Percentiles rank a stretch among this genome's conserved stretches.
Evolutionary conservation across 2,113 vertebrate species (phyloP).

Genomic region (Alligator sinensis): DNA sequence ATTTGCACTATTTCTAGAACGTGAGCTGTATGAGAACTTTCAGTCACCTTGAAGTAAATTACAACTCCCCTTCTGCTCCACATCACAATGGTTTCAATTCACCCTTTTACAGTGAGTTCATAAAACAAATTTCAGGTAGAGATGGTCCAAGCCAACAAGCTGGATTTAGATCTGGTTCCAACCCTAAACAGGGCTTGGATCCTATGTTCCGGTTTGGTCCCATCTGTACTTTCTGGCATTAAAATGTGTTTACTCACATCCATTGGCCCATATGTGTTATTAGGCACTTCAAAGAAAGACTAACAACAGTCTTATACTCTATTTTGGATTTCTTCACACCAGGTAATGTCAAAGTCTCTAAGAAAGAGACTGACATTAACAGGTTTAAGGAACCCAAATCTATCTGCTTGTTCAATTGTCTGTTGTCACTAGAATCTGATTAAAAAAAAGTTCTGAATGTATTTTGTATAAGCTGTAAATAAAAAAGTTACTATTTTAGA

Average conservation of each 20-base stretch:
- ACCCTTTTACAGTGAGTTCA: conserved; percentile 64
- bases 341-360: conserved; percentile 44
- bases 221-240: conserved; percentile 72
- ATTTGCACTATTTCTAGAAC: conserved; percentile 75
- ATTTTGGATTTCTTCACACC: conserved; percentile 58
- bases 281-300: conserved; percentile 85
- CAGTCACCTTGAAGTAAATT: conserved; percentile 60
- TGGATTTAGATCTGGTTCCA: conserved; percentile 57
- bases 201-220: conserved; percentile 58
- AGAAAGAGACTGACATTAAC: conserved; percentile 43
- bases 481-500: conserved; percentile 55
- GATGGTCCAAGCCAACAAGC: conserved; percentile 64
- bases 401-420: conserved; percentile 61
- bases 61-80: conserved; percentile 56
- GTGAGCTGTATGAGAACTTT: conserved; percentile 70
- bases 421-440: conserved; percentile 65
- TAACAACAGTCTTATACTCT: conserved; percentile 72
- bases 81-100: conserved; percentile 59
- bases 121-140: conserved; percentile 68
- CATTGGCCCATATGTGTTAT: conserved; percentile 78
- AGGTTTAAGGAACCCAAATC: conserved; percentile 55
- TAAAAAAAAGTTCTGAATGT: conserved; percentile 64
- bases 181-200: conserved; percentile 37
- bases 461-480: conserved; percentile 68
- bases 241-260: conserved; percentile 68